Conservation (phyloP, 2,797 vertebrate genomes). For the Avahi laniger region DNA sequence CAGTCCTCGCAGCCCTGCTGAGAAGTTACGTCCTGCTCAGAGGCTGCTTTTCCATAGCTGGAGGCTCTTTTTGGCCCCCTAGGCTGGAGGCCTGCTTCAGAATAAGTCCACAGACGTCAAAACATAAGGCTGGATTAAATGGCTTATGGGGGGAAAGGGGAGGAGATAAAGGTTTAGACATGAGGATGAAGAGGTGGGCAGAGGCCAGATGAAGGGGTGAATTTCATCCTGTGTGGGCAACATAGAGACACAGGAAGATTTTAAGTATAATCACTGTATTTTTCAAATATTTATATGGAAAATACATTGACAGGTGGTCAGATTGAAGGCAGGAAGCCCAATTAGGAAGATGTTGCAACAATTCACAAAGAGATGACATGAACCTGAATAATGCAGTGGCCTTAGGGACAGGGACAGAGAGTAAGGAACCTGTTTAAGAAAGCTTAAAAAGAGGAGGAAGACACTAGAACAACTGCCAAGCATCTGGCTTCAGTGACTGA, state of each 20-base stretch:
- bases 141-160: neutral
- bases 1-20: fast-evolving
- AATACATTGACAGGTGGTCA: neutral
- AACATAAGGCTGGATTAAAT: neutral
- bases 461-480: fast-evolving
- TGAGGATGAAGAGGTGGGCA: neutral
- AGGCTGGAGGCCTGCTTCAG: neutral
- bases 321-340: neutral
- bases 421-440: neutral
- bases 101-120: neutral
- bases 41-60: neutral
- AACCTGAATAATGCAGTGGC: neutral
- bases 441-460: neutral
- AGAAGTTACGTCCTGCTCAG: neutral
- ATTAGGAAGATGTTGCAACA: neutral
- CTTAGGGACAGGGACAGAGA: neutral
- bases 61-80: too few relatives aligned
- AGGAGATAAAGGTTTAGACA: neutral
- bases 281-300: neutral
- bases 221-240: neutral
- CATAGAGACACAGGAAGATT: neutral
- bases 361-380: neutral
- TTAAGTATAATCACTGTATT: neutral
- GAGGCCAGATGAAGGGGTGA: neutral
- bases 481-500: neutral